Evolutionary conservation across 2,113 vertebrate species (phyloP), one percentile per base, ranked within the genome.

Genomic region (Zeus faber): DNA sequence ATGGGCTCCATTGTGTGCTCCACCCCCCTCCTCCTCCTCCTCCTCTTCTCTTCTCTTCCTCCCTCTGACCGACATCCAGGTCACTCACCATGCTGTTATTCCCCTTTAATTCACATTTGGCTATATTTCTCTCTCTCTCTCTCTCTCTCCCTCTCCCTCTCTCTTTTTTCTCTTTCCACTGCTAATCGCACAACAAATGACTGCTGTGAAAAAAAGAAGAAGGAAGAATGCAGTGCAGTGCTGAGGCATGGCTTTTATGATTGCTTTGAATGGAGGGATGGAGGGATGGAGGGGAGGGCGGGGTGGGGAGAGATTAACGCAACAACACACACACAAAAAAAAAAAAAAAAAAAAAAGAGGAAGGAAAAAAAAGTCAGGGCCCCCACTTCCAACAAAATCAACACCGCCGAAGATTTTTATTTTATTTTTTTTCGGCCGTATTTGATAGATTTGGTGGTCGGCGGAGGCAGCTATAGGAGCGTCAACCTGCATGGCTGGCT

Each of bases 1-100:
- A 98, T 89, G 93, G 92, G 93, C 91, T 92, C 92, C 89, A 94
- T 98, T 98, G 95, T 98, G 93, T 96, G 91, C 86, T 80, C 85
- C 89, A 63, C 70, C 76, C 63, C 62, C 56, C 63, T 65, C 70
- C 74, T 62, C 59, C 58, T 64, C 29, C 35, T 14, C 54, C 70
- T 70, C 70, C 64, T 16, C 31, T 29, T 50, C 50, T 62, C 18
- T 6, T 18, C 23, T 31, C 26, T 54, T 59, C 33, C 58, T 65
- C 73, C 50, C 26, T 14, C 54, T 58, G 61, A 70, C 72, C 76
- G 54, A 86, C 79, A 85, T 85, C 80, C 81, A 84, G 85, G 80
- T 81, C 85, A 84, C 78, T 84, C 83, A 84, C 62, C 69, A 77
- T 18, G 58, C 74, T 82, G 70, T 80, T 84, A 76, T 74, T 85